Percentiles rank a stretch among this genome's conserved stretches.
phyloP scores from a whole-genome alignment of 2,797 vertebrate species.

The Paratrypauchen microcephalus region DNA sequence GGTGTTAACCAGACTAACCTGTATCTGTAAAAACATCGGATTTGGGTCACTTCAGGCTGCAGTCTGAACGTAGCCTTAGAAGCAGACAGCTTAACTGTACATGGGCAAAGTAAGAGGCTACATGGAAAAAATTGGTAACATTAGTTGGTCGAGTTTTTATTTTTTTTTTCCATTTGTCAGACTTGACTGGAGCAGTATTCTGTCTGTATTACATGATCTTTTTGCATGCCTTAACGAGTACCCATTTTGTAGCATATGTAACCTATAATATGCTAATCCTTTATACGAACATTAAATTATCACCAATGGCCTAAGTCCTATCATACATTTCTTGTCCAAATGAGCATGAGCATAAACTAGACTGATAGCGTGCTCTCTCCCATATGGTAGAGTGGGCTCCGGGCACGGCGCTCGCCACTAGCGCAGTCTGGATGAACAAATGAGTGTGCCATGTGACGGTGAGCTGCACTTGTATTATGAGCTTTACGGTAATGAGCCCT shows the following conservation, averaged over 20 bases:
- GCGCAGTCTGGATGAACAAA: slow-evolving; percentile 9
- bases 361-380: slow-evolving; percentile 11
- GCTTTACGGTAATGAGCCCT: slow-evolving; percentile 32
- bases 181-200: too few species aligned
- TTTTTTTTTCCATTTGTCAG: too few species aligned
- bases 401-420: slow-evolving; percentile 14
- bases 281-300: neutral
- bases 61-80: too few species aligned
- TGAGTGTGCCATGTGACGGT: neutral
- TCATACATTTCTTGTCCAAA: slow-evolving; percentile 25
- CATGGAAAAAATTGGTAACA: too few species aligned
- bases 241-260: neutral
- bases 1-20: too few species aligned
- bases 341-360: slow-evolving; percentile 23
- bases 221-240: neutral
- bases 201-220: neutral
- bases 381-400: slow-evolving; percentile 18
- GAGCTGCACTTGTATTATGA: slow-evolving; percentile 16
- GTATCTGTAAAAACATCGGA: too few species aligned
- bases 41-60: too few species aligned
- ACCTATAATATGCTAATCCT: neutral
- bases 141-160: too few species aligned
- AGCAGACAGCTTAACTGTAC: too few species aligned
- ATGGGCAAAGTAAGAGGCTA: too few species aligned
- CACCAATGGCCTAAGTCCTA: slow-evolving; percentile 14